Evolutionary conservation across 2,888 invertebrate species (phyloP).

Genomic region (Plutella xylostella): DNA sequence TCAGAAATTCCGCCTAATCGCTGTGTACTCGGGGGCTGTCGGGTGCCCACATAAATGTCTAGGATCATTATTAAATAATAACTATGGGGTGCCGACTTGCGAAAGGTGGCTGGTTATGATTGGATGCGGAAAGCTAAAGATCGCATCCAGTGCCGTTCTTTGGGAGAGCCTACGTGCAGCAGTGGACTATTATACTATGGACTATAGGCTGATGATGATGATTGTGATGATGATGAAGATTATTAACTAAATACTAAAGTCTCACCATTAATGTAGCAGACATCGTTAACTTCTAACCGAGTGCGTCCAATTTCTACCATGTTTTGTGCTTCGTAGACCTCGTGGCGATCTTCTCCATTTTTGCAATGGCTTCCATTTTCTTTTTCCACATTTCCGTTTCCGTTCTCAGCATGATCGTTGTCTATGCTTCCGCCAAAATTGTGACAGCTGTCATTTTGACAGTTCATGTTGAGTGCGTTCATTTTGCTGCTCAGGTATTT

Average conservation of each 20-base stretch:
- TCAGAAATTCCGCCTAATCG: no score
- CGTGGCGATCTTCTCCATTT: conserved; percentile 21
- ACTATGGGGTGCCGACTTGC: no score
- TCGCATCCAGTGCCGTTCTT: no score
- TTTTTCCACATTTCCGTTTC: conserved; percentile 10
- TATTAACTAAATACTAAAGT: background rate
- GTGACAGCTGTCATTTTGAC: conserved; percentile 18
- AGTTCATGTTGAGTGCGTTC: conserved; percentile 7
- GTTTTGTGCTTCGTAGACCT: conserved; percentile 46
- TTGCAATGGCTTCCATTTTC: conserved; percentile 11
- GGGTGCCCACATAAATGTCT: no score
- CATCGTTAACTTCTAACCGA: conserved; percentile 78
- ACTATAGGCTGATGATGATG: no score
- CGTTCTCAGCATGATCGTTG: conserved; percentile 16
- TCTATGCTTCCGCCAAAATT: conserved; percentile 2
- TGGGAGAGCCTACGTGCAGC: no score
- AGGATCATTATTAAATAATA: no score
- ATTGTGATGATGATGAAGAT: no score
- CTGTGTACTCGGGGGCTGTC: no score
- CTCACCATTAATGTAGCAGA: conserved; percentile 95
- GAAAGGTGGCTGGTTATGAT: no score
- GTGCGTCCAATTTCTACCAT: conserved; percentile 76
- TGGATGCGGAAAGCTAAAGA: no score
- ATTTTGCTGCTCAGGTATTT: conserved; percentile 16
- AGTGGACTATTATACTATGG: no score